A percentile compares a stretch with the other conserved stretches of the same genome.
Evolutionary conservation across 2,888 invertebrate genomes (phyloP).

Genomic region (Parapristionchus giblindavisi): DNA sequence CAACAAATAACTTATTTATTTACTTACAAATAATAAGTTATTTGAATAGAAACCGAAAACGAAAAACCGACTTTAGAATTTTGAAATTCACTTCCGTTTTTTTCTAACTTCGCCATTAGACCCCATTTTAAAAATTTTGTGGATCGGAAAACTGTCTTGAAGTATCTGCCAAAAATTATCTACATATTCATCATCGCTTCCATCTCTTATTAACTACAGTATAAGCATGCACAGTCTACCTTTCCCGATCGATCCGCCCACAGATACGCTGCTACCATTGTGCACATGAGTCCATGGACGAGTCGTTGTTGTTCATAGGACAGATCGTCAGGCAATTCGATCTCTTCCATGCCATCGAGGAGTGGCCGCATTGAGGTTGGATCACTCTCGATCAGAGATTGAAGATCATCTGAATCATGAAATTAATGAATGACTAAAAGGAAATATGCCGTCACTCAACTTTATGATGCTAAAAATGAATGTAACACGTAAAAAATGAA

Average conservation of each 20-base stretch:
- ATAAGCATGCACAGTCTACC: slow-evolving; percentile 22
- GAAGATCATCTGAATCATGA: neutral
- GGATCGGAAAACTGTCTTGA: neutral
- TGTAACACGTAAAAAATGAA: neutral
- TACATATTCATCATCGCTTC: neutral
- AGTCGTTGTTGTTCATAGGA: slow-evolving; percentile 40
- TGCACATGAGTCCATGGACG: slow-evolving; percentile 39
- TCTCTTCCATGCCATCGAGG: neutral
- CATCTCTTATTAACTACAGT: no score
- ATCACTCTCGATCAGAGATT: neutral
- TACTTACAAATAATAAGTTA: no score
- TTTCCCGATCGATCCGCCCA: slow-evolving; percentile 39
- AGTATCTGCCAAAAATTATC: neutral
- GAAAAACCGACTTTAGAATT: no score
- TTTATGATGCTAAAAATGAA: neutral
- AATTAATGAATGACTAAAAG: neutral
- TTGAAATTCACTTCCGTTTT: no score
- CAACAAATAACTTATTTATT: no score
- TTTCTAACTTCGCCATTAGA: no score
- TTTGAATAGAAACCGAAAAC: no score
- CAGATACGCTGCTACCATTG: slow-evolving; percentile 38
- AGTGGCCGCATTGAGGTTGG: neutral
- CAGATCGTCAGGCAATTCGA: neutral
- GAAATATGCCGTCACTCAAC: neutral
- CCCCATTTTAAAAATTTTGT: no score